Percentiles rank a stretch among this genome's conserved stretches.
Evolutionary conservation across 2,888 invertebrate species (phyloP).

Genomic region (Anthrax anthrax): DNA sequence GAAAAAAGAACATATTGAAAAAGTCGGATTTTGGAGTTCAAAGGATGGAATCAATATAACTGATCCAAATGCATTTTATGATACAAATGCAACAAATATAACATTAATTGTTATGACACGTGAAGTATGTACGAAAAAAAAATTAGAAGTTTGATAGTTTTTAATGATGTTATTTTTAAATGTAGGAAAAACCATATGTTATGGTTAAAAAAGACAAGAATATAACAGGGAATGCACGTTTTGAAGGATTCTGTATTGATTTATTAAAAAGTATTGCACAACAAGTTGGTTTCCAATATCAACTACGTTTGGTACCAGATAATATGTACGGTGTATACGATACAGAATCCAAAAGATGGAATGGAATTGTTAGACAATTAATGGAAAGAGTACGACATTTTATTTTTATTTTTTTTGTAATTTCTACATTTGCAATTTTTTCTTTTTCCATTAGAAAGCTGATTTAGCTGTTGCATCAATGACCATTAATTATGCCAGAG

Average conservation of each 20-base stretch:
- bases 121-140: slow-evolving; percentile 45
- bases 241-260: slow-evolving; percentile 87
- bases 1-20: slow-evolving; percentile 58
- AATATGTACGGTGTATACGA: slow-evolving; percentile 81
- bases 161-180: neutral
- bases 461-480: slow-evolving; percentile 79
- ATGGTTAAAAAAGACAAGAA: slow-evolving; percentile 78
- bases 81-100: slow-evolving; percentile 68
- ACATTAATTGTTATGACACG: slow-evolving; percentile 82
- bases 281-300: slow-evolving; percentile 78
- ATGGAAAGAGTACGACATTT: slow-evolving; percentile 58
- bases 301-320: slow-evolving; percentile 70
- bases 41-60: slow-evolving; percentile 63
- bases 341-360: slow-evolving; percentile 78
- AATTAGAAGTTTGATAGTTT: neutral
- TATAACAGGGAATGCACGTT: slow-evolving; percentile 71
- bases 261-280: slow-evolving; percentile 67
- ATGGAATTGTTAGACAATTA: slow-evolving; percentile 73
- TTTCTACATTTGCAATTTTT: neutral
- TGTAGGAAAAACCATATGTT: slow-evolving; percentile 76
- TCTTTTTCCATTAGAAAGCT: slow-evolving; percentile 51
- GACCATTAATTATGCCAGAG: slow-evolving; percentile 79
- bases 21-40: slow-evolving; percentile 73
- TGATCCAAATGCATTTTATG: slow-evolving; percentile 72
- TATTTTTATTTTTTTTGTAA: neutral